A percentile compares a stretch with the other conserved stretches of the same genome.
phyloP scores from a whole-genome alignment of 1,140 invertebrate species.

The Temnothorax curvispinosus region DNA sequence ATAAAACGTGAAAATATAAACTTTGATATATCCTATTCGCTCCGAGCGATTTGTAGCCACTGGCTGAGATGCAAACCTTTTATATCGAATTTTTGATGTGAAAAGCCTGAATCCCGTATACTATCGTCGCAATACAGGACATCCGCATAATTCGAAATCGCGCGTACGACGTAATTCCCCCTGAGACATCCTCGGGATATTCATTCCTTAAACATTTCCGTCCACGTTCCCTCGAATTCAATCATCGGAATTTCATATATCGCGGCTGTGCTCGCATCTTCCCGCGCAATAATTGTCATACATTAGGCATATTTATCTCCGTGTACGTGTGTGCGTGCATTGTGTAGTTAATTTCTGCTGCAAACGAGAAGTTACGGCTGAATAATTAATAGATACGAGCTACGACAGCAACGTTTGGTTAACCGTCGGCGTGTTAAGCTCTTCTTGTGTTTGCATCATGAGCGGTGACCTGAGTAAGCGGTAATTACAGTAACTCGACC shows the following conservation, averaged over 20 bases:
- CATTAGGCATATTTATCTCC: slow-evolving; percentile 13
- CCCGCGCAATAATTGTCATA: background rate
- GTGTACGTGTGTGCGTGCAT: background rate
- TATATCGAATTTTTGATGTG: slow-evolving; percentile 13
- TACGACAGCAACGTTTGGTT: slow-evolving; percentile 33
- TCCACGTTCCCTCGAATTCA: slow-evolving; percentile 23
- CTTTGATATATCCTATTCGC: background rate
- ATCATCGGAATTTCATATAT: slow-evolving; percentile 42
- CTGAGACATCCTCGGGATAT: slow-evolving; percentile 31
- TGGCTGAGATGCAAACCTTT: slow-evolving; percentile 21
- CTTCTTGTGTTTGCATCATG: slow-evolving; percentile 25
- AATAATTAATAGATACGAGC: slow-evolving; percentile 57
- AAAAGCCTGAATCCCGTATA: background rate
- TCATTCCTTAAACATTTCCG: slow-evolving; percentile 44
- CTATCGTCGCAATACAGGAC: slow-evolving; percentile 6
- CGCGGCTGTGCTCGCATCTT: background rate
- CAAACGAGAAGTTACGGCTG: slow-evolving; percentile 44
- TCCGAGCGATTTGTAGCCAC: slow-evolving; percentile 12
- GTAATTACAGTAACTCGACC: slow-evolving; percentile 21
- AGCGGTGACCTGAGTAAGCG: slow-evolving; percentile 44
- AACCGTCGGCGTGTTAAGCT: slow-evolving; percentile 33
- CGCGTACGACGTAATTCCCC: slow-evolving; percentile 40
- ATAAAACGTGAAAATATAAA: slow-evolving; percentile 6
- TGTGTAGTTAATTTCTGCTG: slow-evolving; percentile 19
- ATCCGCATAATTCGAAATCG: slow-evolving; percentile 49